A percentile compares a stretch with the other conserved stretches of the same genome.
These are phyloP conservation scores for Palythoa caribaeorum DNA, from an alignment of 92 coral and sea anemone species.

Conservation along the genomic window DNA sequence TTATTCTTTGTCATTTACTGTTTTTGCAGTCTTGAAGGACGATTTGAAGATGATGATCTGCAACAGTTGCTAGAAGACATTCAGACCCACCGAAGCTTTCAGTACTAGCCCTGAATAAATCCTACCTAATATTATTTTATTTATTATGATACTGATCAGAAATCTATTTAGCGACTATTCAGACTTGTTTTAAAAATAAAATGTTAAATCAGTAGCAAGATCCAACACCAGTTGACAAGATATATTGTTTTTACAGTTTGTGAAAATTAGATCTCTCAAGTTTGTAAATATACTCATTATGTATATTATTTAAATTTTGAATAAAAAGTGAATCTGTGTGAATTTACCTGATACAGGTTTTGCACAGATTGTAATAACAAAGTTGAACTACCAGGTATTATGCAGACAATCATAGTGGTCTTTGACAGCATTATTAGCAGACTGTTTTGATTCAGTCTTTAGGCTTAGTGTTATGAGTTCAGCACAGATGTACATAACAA, in stretches of 20 bases:
- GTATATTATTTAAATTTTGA: not conserved
- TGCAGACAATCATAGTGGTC: no score
- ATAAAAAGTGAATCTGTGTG: not conserved
- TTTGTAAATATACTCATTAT: not conserved
- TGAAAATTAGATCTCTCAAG: not conserved
- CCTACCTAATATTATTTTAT: not conserved
- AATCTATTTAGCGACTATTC: not conserved
- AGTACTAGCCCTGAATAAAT: conserved; percentile 62
- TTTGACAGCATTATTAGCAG: no score
- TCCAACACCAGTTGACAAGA: not conserved
- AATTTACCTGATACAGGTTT: no score
- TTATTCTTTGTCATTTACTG: not conserved
- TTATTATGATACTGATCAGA: not conserved
- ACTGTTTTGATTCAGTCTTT: no score
- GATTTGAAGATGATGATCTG: conserved; percentile 98
- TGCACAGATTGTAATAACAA: no score
- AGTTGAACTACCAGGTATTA: no score
- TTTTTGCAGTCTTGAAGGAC: conserved; percentile 86
- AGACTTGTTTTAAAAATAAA: not conserved
- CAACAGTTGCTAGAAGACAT: conserved; percentile 95
- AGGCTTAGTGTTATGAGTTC: no score
- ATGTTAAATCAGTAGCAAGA: not conserved
- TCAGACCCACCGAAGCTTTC: conserved; percentile 97
- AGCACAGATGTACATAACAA: no score
- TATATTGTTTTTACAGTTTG: not conserved